A percentile compares a stretch with the other conserved stretches of the same genome.
phyloP scores from a whole-genome alignment of 2,888 invertebrate species.

The Erpobdella octoculata region DNA sequence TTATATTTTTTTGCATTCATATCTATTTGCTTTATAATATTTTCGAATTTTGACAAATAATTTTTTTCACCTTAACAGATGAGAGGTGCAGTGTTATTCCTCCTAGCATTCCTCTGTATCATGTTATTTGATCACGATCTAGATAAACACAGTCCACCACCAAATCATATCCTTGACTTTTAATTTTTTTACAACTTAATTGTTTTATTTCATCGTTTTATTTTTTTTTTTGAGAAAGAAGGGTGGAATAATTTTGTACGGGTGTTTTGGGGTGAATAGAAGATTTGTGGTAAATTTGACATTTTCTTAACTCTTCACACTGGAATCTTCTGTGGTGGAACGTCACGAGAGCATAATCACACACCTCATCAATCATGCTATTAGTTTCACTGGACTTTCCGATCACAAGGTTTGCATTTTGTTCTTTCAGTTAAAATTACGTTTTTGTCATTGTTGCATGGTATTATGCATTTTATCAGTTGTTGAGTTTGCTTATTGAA shows the following conservation, averaged over 20 bases:
- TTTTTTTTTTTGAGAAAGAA: too few relatives aligned
- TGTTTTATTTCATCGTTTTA: too few relatives aligned
- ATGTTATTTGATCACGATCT: slow-evolving; percentile 57
- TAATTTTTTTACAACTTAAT: too few relatives aligned
- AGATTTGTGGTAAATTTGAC: not conserved
- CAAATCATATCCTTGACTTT: slow-evolving; percentile 50
- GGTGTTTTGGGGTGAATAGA: not conserved
- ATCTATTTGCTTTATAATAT: not conserved
- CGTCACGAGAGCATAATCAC: slow-evolving; percentile 54
- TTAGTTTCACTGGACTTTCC: slow-evolving; percentile 55
- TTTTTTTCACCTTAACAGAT: slow-evolving; percentile 18
- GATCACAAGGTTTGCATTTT: slow-evolving; percentile 55
- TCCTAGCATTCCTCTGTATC: slow-evolving; percentile 54
- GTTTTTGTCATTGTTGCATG: not conserved
- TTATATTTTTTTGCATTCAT: not conserved
- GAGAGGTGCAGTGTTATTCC: slow-evolving; percentile 53
- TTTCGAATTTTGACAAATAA: not conserved
- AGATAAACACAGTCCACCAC: slow-evolving; percentile 39
- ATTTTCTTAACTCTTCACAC: not conserved
- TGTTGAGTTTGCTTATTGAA: too few relatives aligned
- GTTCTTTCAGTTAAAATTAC: not conserved
- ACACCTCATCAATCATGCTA: slow-evolving; percentile 54
- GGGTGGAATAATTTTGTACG: too few relatives aligned
- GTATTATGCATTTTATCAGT: too few relatives aligned
- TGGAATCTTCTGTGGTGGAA: slow-evolving; percentile 39